Conservation (phyloP, 2,113 vertebrate species). For the Sylvia atricapilla region DNA sequence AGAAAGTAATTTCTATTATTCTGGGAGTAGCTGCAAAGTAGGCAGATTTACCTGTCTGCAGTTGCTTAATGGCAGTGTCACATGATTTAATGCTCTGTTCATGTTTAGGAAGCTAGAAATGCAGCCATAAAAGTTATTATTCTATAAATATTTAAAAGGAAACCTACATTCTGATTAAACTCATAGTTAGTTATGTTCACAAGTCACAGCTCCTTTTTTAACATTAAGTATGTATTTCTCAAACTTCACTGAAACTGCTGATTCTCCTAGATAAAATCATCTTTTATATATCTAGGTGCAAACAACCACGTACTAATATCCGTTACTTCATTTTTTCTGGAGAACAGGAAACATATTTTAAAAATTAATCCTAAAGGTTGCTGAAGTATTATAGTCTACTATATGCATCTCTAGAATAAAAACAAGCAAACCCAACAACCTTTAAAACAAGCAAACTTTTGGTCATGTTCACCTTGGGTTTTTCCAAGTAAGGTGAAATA, state of each 20-base stretch:
- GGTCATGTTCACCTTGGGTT: rapidly evolving
- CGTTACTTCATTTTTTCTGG: not conserved
- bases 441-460: not conserved
- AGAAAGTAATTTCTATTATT: not conserved
- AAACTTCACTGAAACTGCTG: not conserved
- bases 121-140: not conserved
- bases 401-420: not conserved
- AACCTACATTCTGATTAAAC: not conserved
- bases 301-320: not conserved
- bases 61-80: not conserved
- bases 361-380: not conserved
- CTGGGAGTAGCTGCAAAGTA: not conserved
- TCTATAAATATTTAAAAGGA: not conserved
- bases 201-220: not conserved
- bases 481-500: not conserved
- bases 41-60: not conserved
- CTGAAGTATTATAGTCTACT: not conserved
- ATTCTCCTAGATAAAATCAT: not conserved
- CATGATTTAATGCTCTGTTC: not conserved
- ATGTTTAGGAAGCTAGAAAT: not conserved
- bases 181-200: not conserved
- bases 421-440: not conserved
- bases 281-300: not conserved
- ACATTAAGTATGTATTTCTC: not conserved
- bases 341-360: not conserved